Evolutionary conservation across 2,797 vertebrate species (phyloP).

Genomic region (Orestias chungarensis): DNA sequence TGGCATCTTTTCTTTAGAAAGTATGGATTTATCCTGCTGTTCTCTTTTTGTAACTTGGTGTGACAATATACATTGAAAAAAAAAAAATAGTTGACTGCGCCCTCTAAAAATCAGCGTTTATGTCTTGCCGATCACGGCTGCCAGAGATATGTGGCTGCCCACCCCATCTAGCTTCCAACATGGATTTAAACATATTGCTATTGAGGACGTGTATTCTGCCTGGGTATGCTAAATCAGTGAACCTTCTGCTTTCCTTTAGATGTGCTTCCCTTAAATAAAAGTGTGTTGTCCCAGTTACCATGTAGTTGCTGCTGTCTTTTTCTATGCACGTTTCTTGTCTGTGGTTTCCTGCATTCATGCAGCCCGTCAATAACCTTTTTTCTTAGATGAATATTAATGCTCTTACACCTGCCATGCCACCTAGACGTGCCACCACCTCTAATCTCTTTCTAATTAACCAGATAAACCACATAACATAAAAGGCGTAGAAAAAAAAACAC

Average conservation of each 20-base stretch:
- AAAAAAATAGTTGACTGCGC: conserved; percentile 4
- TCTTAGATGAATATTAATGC: conserved; percentile 65
- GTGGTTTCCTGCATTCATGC: conserved; percentile 24
- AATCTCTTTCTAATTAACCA: conserved; percentile 68
- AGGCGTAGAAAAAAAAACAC: conserved; percentile 24
- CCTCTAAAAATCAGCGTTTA: conserved; percentile 6
- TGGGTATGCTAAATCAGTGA: conserved; percentile 6
- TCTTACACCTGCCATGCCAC: conserved; percentile 63
- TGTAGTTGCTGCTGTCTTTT: conserved; percentile 12
- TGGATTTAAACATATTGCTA: conserved; percentile 21
- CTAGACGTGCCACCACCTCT: conserved; percentile 52
- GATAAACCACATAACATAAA: conserved; percentile 25
- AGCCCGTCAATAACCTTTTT: conserved; percentile 12
- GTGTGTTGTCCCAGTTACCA: neutral
- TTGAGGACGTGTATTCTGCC: conserved; percentile 35
- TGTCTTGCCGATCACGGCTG: conserved; percentile 11
- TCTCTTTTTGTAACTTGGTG: neutral
- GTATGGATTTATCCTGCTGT: conserved; percentile 6
- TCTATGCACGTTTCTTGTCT: conserved; percentile 19
- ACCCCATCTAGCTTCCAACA: neutral
- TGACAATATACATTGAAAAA: conserved; percentile 24
- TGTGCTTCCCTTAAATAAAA: conserved; percentile 58
- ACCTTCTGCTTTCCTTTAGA: conserved; percentile 20
- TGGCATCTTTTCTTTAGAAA: conserved; percentile 17
- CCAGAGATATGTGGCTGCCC: conserved; percentile 2